These are phyloP conservation scores for Eumerus sabulonum DNA, from an alignment of 2,888 invertebrate species.

Conservation along the genomic window DNA sequence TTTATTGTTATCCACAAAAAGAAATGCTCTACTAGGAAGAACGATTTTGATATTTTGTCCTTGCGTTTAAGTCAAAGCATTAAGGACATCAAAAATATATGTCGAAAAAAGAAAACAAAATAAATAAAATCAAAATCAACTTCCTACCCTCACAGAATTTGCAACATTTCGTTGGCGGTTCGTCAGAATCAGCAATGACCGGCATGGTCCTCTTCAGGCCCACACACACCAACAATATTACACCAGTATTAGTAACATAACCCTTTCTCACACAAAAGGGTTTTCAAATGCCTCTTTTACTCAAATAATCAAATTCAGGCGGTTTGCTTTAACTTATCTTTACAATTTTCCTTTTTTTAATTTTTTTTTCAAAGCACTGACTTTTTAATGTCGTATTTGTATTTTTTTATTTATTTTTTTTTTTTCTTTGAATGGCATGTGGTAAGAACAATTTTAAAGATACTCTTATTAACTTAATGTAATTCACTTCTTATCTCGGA, in stretches of 20 bases:
- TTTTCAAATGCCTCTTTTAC: conserved; percentile 25
- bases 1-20: too few species aligned
- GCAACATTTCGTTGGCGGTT: conserved; percentile 94
- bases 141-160: conserved; percentile 92
- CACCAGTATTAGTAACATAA: conserved; percentile 70
- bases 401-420: conserved; percentile 6
- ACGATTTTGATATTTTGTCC: too few species aligned
- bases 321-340: conserved; percentile 16
- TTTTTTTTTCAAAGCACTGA: not conserved
- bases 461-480: conserved; percentile 28
- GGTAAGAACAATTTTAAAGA: conserved; percentile 7
- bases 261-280: conserved; percentile 61
- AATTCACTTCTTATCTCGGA: conserved; percentile 58
- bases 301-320: not conserved
- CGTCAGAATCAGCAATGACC: conserved; percentile 84
- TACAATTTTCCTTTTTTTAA: conserved; percentile 21
- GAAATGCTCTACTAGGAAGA: too few species aligned
- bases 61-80: not conserved
- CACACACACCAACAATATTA: conserved; percentile 72
- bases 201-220: conserved; percentile 81
- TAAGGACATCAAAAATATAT: not conserved
- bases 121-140: conserved; percentile 67
- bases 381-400: not conserved
- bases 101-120: too few species aligned
- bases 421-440: not conserved